These are phyloP conservation scores for Rhyacophila evoluta DNA, from an alignment of 2,888 invertebrate genomes.

Conservation along the genomic window DNA sequence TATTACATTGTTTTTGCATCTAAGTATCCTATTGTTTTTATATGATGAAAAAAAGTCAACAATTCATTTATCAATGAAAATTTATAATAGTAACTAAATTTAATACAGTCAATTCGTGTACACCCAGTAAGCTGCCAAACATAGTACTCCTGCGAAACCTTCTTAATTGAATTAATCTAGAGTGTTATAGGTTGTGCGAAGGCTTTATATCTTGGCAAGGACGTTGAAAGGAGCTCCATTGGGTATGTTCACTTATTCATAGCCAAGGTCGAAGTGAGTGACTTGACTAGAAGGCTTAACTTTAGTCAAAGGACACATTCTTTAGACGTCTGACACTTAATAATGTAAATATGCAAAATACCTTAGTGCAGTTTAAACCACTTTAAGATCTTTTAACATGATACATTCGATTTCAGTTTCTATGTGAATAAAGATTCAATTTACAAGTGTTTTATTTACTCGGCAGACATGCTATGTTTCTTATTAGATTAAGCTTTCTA, in stretches of 20 bases:
- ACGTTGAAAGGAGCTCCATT: neutral
- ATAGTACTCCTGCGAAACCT: neutral
- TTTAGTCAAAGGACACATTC: conserved; percentile 6
- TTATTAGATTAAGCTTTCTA: too few relatives aligned
- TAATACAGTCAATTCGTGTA: neutral
- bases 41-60: too few relatives aligned
- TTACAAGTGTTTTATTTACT: too few relatives aligned
- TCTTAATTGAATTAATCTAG: conserved; percentile 9
- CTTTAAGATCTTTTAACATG: too few relatives aligned
- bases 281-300: neutral
- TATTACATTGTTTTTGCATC: too few relatives aligned
- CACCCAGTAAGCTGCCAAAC: conserved; percentile 1
- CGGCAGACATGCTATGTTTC: too few relatives aligned
- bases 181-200: conserved; percentile 3
- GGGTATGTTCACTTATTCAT: conserved; percentile 14
- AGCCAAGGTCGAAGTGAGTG: conserved; percentile 12
- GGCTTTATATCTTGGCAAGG: conserved; percentile 9
- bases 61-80: too few relatives aligned
- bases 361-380: neutral
- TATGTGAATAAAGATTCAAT: too few relatives aligned
- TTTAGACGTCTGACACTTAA: neutral
- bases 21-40: too few relatives aligned
- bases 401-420: too few relatives aligned
- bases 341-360: neutral
- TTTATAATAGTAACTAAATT: too few relatives aligned